A percentile compares a stretch with the other conserved stretches of the same genome.
phyloP scores from a whole-genome alignment of 1,140 invertebrate species.

The Brachionus rubens region DNA sequence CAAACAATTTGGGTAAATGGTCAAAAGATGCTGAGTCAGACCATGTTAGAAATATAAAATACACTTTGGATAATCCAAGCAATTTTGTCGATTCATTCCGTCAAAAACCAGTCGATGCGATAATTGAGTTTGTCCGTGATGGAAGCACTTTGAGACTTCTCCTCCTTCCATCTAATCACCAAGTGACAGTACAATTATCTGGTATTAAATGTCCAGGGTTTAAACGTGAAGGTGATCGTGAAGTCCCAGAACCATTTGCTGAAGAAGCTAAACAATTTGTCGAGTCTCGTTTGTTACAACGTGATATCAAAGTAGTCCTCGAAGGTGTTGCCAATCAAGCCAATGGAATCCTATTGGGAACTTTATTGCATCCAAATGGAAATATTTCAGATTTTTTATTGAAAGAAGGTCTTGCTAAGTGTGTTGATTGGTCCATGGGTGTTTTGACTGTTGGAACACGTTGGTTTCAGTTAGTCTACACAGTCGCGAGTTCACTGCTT shows the following conservation, averaged over 20 bases:
- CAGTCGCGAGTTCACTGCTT: slow-evolving; percentile 79
- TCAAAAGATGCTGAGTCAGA: slow-evolving; percentile 62
- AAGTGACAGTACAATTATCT: slow-evolving; percentile 87
- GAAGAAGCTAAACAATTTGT: slow-evolving; percentile 85
- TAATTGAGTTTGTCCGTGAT: slow-evolving; percentile 92
- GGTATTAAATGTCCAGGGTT: slow-evolving; percentile 72
- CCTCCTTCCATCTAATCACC: slow-evolving; percentile 77
- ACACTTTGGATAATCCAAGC: slow-evolving; percentile 64
- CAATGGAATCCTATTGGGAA: slow-evolving; percentile 62
- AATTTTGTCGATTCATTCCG: slow-evolving; percentile 25
- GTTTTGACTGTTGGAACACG: slow-evolving; percentile 77
- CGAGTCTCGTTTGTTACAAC: slow-evolving; percentile 81
- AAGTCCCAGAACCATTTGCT: slow-evolving; percentile 66
- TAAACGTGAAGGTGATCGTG: slow-evolving; percentile 69
- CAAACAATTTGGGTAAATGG: slow-evolving; percentile 81
- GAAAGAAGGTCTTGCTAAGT: slow-evolving; percentile 84
- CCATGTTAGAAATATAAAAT: slow-evolving; percentile 80
- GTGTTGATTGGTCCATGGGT: slow-evolving; percentile 93
- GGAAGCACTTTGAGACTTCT: slow-evolving; percentile 88
- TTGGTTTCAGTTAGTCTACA: slow-evolving; percentile 77
- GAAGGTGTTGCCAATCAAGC: slow-evolving; percentile 79
- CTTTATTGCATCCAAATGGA: slow-evolving; percentile 65
- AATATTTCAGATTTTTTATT: slow-evolving; percentile 92
- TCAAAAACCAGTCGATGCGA: slow-evolving; percentile 64
- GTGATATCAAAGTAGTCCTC: slow-evolving; percentile 85